Evolutionary conservation across 2,797 vertebrate genomes (phyloP).

Genomic region (Cuculus canorus): DNA sequence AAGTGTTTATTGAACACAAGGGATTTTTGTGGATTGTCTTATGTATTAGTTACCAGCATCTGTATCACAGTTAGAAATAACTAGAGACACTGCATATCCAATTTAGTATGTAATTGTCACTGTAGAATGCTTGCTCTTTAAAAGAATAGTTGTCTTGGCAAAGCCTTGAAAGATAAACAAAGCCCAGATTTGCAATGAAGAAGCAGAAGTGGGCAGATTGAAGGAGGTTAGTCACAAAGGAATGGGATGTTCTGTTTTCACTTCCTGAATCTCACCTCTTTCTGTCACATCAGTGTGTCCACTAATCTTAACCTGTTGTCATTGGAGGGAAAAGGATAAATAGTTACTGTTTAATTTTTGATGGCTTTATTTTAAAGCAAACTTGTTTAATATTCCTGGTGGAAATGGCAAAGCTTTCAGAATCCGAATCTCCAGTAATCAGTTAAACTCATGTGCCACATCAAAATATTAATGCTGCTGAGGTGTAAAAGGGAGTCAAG

Average conservation of each 20-base stretch:
- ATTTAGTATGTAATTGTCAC: not conserved
- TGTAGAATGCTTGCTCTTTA: not conserved
- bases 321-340: not conserved
- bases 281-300: not conserved
- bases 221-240: not conserved
- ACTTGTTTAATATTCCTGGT: not conserved
- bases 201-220: not conserved
- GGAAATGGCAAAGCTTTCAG: not conserved
- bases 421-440: not conserved
- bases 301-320: not conserved
- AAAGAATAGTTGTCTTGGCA: not conserved
- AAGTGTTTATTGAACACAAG: not conserved
- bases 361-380: not conserved
- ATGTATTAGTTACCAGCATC: not conserved
- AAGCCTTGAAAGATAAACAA: not conserved
- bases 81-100: not conserved
- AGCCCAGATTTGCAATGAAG: not conserved
- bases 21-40: accelerated
- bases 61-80: not conserved
- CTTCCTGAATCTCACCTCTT: not conserved
- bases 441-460: not conserved
- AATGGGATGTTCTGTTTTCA: not conserved
- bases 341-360: not conserved
- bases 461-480: not conserved
- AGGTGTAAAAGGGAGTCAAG: not conserved